phyloP scores from a whole-genome alignment of 35 echinoderm and acorn worm genomes.

The Heliocidaris erythrogramma region DNA sequence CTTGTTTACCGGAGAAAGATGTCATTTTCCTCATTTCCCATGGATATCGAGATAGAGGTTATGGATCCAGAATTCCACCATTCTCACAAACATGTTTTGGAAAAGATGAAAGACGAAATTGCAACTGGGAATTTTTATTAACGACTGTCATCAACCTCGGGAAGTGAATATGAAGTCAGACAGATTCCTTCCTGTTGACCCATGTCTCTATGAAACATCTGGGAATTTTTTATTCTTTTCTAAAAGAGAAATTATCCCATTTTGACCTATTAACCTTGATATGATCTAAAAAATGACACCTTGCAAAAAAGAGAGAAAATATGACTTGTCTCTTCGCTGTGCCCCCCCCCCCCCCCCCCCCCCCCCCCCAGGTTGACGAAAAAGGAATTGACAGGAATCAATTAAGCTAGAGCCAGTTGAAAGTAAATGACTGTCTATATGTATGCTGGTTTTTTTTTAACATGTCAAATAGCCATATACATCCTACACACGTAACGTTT shows the following conservation, averaged over 20 bases:
- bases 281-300: neutral
- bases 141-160: neutral
- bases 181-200: neutral
- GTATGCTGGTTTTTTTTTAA: neutral
- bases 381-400: neutral
- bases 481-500: neutral
- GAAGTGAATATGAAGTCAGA: neutral
- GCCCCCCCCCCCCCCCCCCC: neutral
- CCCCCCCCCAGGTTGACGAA: neutral
- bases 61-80: neutral
- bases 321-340: neutral
- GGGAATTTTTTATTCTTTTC: neutral
- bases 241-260: neutral
- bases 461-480: neutral
- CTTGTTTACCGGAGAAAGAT: neutral
- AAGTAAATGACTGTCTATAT: neutral
- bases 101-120: neutral
- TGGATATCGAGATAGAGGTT: neutral
- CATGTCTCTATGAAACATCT: constrained; percentile 2
- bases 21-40: neutral
- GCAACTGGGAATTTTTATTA: neutral
- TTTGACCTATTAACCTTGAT: neutral
- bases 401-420: neutral
- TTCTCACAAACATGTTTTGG: constrained; percentile 1
- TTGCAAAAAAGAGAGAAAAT: neutral